Evolutionary conservation across 2,888 invertebrate genomes (phyloP).

Genomic region (Ischnus inquisitorius): DNA sequence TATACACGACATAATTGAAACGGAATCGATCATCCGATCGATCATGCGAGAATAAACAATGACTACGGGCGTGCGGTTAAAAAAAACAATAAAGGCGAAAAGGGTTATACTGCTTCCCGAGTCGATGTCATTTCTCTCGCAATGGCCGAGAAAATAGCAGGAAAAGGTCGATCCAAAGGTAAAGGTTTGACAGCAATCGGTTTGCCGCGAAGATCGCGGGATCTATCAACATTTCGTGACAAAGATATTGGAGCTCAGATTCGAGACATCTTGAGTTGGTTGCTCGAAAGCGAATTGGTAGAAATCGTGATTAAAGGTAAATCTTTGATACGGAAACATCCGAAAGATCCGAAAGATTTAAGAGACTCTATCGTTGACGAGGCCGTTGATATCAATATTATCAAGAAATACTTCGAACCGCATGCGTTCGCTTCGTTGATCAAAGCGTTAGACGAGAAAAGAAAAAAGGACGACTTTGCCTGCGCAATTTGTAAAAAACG

Average conservation of each 20-base stretch:
- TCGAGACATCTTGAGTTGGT: neutral
- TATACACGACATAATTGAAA: neutral
- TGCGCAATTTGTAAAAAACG: neutral
- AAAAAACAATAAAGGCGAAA: neutral
- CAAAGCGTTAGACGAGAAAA: neutral
- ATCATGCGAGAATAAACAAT: neutral
- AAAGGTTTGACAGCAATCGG: neutral
- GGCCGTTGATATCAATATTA: neutral
- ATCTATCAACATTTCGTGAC: neutral
- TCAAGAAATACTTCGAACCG: neutral
- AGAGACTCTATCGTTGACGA: slow-evolving; percentile 5
- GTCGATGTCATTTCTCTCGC: neutral
- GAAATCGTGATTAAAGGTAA: neutral
- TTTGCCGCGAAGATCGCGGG: neutral
- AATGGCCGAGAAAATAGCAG: neutral
- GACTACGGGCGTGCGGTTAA: neutral
- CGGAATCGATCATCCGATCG: neutral
- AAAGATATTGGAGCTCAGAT: neutral
- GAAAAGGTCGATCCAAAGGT: neutral
- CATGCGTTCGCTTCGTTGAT: neutral
- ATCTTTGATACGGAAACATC: neutral
- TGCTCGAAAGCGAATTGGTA: neutral
- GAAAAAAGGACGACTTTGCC: neutral
- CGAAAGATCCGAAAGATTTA: neutral
- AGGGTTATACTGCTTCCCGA: neutral